These are phyloP conservation scores for Vipera ursinii DNA, from an alignment of 2,797 vertebrate genomes.

Conservation along the genomic window DNA sequence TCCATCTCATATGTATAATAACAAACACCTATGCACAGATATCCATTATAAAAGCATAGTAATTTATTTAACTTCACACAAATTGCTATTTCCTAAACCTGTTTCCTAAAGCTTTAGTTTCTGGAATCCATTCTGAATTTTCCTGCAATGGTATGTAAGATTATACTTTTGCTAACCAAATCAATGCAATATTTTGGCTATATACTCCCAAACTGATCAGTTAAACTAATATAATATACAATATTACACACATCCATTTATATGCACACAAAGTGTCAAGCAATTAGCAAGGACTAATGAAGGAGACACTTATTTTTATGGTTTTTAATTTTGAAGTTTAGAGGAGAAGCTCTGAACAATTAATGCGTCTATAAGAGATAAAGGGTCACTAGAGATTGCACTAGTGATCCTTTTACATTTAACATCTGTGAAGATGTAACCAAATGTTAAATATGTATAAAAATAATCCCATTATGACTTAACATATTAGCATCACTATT, in stretches of 20 bases:
- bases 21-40: background rate
- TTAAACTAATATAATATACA: background rate
- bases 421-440: background rate
- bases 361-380: background rate
- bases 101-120: background rate
- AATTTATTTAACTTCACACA: background rate
- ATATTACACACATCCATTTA: background rate
- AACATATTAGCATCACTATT: background rate
- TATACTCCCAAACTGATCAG: background rate
- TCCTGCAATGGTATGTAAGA: background rate
- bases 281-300: background rate
- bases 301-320: background rate
- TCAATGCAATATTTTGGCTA: background rate
- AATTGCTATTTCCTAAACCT: background rate
- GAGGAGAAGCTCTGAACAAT: background rate
- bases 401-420: background rate
- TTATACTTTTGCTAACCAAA: background rate
- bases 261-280: background rate
- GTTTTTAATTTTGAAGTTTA: background rate
- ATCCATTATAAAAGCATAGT: background rate
- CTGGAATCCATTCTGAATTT: background rate
- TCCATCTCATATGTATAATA: background rate
- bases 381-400: background rate
- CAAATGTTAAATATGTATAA: constrained; percentile 9
- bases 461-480: background rate